A percentile compares a stretch with the other conserved stretches of the same genome.
Evolutionary conservation across 2,113 vertebrate species (phyloP).

Genomic region (Pelodiscus sinensis): DNA sequence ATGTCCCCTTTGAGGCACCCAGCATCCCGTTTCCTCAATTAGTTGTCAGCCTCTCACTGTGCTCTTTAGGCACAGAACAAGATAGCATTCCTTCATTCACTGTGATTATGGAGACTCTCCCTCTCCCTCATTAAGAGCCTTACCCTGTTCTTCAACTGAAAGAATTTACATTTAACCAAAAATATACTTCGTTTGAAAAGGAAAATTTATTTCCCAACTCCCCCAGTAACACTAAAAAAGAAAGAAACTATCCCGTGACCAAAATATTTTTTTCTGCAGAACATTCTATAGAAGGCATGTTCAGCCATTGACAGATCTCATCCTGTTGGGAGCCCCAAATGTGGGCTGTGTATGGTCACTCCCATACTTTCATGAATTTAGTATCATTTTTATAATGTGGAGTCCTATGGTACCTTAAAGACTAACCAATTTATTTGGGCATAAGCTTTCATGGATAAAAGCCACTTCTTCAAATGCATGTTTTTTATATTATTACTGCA

Average conservation of each 20-base stretch:
- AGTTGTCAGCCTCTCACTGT: neutral
- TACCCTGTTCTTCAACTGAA: neutral
- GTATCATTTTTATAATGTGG: neutral
- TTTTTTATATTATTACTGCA: neutral
- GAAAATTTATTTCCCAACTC: neutral
- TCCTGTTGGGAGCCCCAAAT: neutral
- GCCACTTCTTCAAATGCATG: too few species aligned
- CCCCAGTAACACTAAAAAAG: neutral
- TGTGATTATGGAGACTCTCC: neutral
- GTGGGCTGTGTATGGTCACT: neutral
- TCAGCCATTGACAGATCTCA: neutral
- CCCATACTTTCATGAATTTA: neutral
- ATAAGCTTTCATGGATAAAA: too few species aligned
- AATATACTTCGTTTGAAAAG: neutral
- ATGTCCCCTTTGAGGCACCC: neutral
- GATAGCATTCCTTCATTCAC: neutral
- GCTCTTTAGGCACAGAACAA: neutral
- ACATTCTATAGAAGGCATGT: neutral
- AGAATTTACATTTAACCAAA: neutral
- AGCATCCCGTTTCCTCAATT: neutral
- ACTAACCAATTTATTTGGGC: too few species aligned
- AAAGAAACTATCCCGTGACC: neutral
- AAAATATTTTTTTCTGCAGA: neutral
- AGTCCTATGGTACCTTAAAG: too few species aligned
- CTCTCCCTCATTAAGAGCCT: neutral